A percentile compares a stretch with the other conserved stretches of the same genome.
Evolutionary conservation across 2,113 vertebrate species (phyloP).

Genomic region (Suncus etruscus): DNA sequence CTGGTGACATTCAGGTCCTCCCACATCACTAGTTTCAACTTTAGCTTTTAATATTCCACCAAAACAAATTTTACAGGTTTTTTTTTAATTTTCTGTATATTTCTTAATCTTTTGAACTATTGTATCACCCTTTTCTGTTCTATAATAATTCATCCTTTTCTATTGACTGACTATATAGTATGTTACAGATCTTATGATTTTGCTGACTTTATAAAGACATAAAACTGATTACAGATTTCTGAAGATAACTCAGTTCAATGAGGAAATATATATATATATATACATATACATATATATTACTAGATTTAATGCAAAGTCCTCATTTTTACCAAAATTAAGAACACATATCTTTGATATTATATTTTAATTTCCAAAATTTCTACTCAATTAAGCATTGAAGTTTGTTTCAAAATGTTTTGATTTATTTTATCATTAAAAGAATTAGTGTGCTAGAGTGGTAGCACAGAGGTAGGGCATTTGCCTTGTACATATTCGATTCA

Average conservation of each 20-base stretch:
- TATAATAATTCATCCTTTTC: neutral
- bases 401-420: neutral
- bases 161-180: neutral
- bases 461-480: no score
- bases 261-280: neutral
- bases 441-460: no score
- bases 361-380: neutral
- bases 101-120: neutral
- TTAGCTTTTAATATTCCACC: neutral
- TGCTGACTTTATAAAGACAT: neutral
- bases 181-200: neutral
- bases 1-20: no score
- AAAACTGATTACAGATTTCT: neutral
- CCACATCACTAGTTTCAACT: neutral
- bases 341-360: neutral
- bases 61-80: neutral
- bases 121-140: neutral
- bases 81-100: neutral
- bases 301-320: neutral
- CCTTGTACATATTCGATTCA: no score
- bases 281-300: neutral
- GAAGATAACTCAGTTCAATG: neutral
- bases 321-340: neutral
- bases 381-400: neutral
- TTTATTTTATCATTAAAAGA: no score